A percentile compares a stretch with the other conserved stretches of the same genome.
These are phyloP conservation scores for Eupithecia subfuscata DNA, from an alignment of 2,888 invertebrate genomes.

Conservation along the genomic window DNA sequence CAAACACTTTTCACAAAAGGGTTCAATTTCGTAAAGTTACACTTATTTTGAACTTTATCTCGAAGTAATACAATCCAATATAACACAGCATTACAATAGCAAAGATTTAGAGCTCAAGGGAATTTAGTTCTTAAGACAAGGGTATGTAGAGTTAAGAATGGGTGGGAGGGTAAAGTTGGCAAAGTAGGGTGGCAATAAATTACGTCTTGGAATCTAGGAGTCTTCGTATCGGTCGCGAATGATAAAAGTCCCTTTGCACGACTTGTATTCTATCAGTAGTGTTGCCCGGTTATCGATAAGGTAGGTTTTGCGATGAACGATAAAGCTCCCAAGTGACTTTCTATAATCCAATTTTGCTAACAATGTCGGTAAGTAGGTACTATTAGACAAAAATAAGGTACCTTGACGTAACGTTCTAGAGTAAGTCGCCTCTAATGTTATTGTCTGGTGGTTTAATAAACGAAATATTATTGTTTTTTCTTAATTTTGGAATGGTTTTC, in stretches of 20 bases:
- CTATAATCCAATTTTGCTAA: neutral
- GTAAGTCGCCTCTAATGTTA: neutral
- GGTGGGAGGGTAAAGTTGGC: slow-evolving; percentile 32
- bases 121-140: slow-evolving; percentile 32
- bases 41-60: slow-evolving; percentile 26
- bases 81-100: slow-evolving; percentile 26
- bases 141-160: slow-evolving; percentile 21
- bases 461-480: neutral
- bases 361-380: neutral
- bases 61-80: slow-evolving; percentile 35
- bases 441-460: neutral
- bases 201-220: slow-evolving; percentile 71
- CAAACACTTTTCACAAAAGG: slow-evolving; percentile 52
- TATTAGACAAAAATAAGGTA: neutral
- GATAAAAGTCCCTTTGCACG: slow-evolving; percentile 77
- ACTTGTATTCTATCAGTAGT: slow-evolving; percentile 65
- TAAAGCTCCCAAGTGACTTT: neutral
- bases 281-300: slow-evolving; percentile 53
- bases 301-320: neutral
- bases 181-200: slow-evolving; percentile 75
- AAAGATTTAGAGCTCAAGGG: slow-evolving; percentile 16
- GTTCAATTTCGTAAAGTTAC: slow-evolving; percentile 39
- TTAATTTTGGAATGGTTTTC: neutral
- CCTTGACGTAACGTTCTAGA: neutral
- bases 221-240: slow-evolving; percentile 75